Base-by-base conservation (phyloP, 2,113 vertebrate genomes). In the Melanerpes aurifrons region DNA sequence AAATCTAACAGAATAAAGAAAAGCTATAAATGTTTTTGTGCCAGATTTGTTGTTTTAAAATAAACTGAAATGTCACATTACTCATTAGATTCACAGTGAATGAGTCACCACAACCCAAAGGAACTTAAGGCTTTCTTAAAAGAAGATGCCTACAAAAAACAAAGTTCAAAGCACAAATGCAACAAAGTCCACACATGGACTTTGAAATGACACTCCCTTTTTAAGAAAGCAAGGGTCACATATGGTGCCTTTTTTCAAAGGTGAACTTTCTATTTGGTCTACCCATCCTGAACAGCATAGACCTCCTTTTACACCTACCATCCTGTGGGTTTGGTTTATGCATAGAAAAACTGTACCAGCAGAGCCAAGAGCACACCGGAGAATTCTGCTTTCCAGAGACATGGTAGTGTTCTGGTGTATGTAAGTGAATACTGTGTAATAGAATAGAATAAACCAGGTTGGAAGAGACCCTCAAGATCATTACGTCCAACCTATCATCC, bases 21-120 rank as follows among this genome's bases (percentile, higher is more conserved):
- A 86, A 82, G 10, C 54, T 29, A 16, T n/a, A 57, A n/a, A 75
- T 2, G 3, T 31, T 21, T 63, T 74, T 45, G 61, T 43, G 61
- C 7, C 82, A 31, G 21, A 92, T 82, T 85, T 66, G 32, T 67
- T 91, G 62, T 75, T 92, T 95, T 89, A 85, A 76, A 94, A 82
- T 78, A 90, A 88, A 81, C 76, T 57, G 53, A 89, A 95, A 91
- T 29, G 66, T 89, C 54, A 64, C 40, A 95, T 92, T 89, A 95
- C 73, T 89, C 71, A 93, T 64, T 70, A 87, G 40, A 73, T 94
- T 79, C 85, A 85, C 0, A 0, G 37, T 72, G 40, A 85, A 78
- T 91, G 92, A 96, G 56, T 93, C 91, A 96, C 24, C 63, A 79
- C 32, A 90, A 84, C 28, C 50, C 83, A 58, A 89, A 87, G 61